Evolutionary conservation across 1,140 invertebrate species (phyloP), one percentile per base, ranked within the genome.

Genomic region (Pentalonia nigronervosa): DNA sequence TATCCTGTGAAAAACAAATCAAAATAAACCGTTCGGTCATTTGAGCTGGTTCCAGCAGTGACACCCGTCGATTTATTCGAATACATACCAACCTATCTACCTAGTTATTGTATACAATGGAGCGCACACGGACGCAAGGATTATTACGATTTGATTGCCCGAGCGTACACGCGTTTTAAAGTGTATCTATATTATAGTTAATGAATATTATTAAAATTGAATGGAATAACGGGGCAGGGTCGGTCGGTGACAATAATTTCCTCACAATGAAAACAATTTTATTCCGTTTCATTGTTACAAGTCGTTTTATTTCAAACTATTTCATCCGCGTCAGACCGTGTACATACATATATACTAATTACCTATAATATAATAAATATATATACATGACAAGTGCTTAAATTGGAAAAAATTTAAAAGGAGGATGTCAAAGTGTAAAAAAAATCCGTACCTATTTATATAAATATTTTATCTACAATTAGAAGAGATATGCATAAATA

Each of bases 1-100:
- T 60, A 60, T 60, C 53, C 53, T 30, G 56, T 90, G n/a, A 67
- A 90, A 89, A 90, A 67, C 89, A 41, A 67, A 90, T 90, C 89
- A n/a, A 90, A 56, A 60, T 45, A 47, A 90, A 90, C 36, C 53
- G 88, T 60, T 90, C 36, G 53, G 88, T 41, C 36, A 90, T 90
- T 90, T 45, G 25, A 90, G 41, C 41, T 41, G 25, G 36, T 25
- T 90, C 20, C 25, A 41, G 36, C 25, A 41, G 36, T 67, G 53
- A 90, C 89, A 90, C 36, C 89, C 56, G 45, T 90, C 89, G 53
- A 90, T 90, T 60, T 53, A 41, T 41, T 41, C 41, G 2, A 41
- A 41, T 41, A 41, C 17, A 7, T 36, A 36, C 36, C 7, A 56
- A 56, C 41, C 41, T 36, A 36, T 25, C 7, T 89, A 56, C 41